phyloP scores from a whole-genome alignment of 2,113 vertebrate genomes.

The Vulpes vulpes region DNA sequence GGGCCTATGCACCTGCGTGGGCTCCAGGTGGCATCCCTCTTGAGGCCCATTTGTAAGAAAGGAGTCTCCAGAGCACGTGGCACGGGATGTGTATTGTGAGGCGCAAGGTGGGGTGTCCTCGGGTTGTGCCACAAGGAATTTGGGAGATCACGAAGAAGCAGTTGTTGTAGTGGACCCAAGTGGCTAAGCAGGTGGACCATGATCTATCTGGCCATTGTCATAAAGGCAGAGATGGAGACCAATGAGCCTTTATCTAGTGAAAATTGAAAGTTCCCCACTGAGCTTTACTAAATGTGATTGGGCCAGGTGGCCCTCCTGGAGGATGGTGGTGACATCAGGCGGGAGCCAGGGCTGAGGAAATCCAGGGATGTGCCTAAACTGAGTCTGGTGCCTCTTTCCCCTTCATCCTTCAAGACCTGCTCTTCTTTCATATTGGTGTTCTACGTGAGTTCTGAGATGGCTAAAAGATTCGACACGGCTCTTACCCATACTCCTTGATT shows the following conservation, averaged over 20 bases:
- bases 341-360: background rate
- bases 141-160: background rate
- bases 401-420: background rate
- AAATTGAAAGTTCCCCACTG: background rate
- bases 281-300: background rate
- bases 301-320: background rate
- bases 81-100: background rate
- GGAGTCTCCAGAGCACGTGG: background rate
- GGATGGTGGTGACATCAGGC: too few relatives aligned
- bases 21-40: fast-evolving
- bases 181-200: background rate
- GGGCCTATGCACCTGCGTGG: background rate
- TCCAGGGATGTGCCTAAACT: background rate
- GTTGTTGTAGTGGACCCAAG: background rate
- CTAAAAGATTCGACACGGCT: background rate
- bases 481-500: background rate
- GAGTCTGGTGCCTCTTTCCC: background rate
- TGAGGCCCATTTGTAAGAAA: background rate
- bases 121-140: background rate
- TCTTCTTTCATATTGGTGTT: background rate
- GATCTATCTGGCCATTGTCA: background rate
- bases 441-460: background rate
- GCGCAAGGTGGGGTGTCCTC: background rate
- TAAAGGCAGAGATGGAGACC: background rate
- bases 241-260: background rate